Base-by-base conservation (phyloP, 2,888 invertebrate species). In the Agriotes lineatus region DNA sequence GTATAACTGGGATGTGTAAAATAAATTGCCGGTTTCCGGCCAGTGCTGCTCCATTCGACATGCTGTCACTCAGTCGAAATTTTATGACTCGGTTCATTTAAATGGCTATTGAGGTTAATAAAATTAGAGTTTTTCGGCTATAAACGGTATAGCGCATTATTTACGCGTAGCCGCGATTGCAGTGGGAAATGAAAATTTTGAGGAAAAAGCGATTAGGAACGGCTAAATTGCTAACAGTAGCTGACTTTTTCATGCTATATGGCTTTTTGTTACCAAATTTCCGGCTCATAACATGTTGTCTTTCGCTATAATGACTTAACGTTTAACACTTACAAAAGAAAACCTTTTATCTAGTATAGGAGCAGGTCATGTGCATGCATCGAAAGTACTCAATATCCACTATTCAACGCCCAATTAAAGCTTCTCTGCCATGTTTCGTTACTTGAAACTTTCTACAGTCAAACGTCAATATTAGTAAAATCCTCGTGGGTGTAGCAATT, bases 71-170 rank as follows among this genome's bases (percentile, higher is more conserved):
- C 12, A 16, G 30, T 25, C 22, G 30, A 59, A 45, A 59, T 59
- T 37, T 48, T 50, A 50, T 48, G 37, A 48, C 19, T 60, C 44
- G 58, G 58, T 30, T 58, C 42, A 44, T 58, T 58, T 58, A 58
- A 58, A 58, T 58, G 58, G 44, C 16, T 58, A 58, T 58, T 58
- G 42, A 44, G 58, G 58, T 58, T 58, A 58, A 58, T 44, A 58
- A 58, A 58, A 58, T 58, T 42, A 44, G 18, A 33, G 54, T 54
- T 54, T 54, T 54, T 58, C 0, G 20, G 42, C 12, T 25, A 30
- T 44, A 44, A 58, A 58, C 58, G 42, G 44, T 58, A 58, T 16
- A 58, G n/a, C 39, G 44, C 58, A 42, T 58, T 58, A 58, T 39
- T 57, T 58, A 25, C 22, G 14, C 39, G n/a, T 35, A 19, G n/a